Conservation (phyloP, 30 jellyfish, hydroid and myxozoan genomes). For the Aurelia sp. region DNA sequence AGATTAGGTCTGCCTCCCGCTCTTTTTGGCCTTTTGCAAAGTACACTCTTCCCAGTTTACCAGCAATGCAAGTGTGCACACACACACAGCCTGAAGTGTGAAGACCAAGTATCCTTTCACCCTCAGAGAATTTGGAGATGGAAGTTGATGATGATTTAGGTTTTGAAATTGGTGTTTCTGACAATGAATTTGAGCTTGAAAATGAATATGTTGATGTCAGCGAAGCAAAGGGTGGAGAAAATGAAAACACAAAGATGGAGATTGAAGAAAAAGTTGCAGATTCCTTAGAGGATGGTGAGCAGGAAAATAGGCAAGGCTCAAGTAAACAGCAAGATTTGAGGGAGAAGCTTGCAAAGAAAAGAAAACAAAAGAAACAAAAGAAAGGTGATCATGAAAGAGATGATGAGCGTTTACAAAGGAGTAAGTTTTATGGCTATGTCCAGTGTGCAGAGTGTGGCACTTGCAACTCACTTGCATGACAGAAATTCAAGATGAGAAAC, state of each 20-base stretch:
- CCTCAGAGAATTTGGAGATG: not conserved
- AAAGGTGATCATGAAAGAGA: not conserved
- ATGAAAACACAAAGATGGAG: conserved; percentile 39
- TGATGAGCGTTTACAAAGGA: not conserved
- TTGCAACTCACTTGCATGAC: too few species aligned
- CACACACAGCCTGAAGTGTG: too few species aligned
- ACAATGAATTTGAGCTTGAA: conserved; percentile 58
- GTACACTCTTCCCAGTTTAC: too few species aligned
- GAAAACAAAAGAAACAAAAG: not conserved
- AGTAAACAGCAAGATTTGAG: not conserved
- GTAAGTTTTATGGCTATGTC: too few species aligned
- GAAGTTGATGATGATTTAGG: conserved; percentile 38
- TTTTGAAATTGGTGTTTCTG: conserved; percentile 54
- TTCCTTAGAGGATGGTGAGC: not conserved
- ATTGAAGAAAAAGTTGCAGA: conserved; percentile 14
- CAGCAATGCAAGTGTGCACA: too few species aligned
- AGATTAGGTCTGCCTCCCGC: too few species aligned
- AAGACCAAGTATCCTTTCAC: not conserved
- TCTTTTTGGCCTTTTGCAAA: too few species aligned
- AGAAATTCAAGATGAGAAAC: too few species aligned
- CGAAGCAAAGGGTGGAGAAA: conserved; percentile 10
- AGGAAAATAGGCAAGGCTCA: not conserved
- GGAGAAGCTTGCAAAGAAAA: too few species aligned
- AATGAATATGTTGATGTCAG: conserved; percentile 25
- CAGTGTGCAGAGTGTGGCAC: too few species aligned